These are phyloP conservation scores for Catharus ustulatus DNA, from an alignment of 2,797 vertebrate genomes.

Conservation along the genomic window DNA sequence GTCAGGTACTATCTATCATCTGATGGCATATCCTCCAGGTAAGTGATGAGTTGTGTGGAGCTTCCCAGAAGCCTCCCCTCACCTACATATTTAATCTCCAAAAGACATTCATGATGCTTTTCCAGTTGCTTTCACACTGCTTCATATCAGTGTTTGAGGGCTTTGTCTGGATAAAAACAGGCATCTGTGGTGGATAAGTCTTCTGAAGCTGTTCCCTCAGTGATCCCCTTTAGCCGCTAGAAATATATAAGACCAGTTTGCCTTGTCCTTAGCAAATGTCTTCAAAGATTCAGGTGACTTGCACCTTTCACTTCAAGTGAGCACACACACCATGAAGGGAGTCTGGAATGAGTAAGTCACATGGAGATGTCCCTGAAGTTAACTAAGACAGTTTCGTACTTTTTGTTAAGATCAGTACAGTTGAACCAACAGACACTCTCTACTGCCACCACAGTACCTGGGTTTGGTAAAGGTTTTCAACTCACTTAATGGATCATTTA, in stretches of 20 bases:
- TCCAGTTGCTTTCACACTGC: neutral
- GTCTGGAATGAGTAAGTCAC: neutral
- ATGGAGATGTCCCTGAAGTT: neutral
- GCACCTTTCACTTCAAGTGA: neutral
- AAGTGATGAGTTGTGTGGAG: neutral
- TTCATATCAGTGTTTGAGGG: neutral
- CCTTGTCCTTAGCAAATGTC: neutral
- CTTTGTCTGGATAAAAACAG: neutral
- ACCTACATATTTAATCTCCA: neutral
- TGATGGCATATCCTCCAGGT: neutral
- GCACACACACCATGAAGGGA: neutral
- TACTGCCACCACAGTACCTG: neutral
- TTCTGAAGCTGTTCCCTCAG: neutral
- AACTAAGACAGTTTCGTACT: neutral
- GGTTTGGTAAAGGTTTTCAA: neutral
- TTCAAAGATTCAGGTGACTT: neutral
- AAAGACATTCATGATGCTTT: neutral
- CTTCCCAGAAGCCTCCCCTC: neutral
- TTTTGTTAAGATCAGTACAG: neutral
- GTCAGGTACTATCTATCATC: neutral
- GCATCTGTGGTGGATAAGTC: neutral
- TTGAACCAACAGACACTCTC: neutral
- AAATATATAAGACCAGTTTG: neutral
- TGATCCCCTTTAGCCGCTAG: neutral
- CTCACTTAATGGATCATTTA: neutral